phyloP scores from a whole-genome alignment of 2,888 invertebrate species.

The Pristionchus entomophagus region DNA sequence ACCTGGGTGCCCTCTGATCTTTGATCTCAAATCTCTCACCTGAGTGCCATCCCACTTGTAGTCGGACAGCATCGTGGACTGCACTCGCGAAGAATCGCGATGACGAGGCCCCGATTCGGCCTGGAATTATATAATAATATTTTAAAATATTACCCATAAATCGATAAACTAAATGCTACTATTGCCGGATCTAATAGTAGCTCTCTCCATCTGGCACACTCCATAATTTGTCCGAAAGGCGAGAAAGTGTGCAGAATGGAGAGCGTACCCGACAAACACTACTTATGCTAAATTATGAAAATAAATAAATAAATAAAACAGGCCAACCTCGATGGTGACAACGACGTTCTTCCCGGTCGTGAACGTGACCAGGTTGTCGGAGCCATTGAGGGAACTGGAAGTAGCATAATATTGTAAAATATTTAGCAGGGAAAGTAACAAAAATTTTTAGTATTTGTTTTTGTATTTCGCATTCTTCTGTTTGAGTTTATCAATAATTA shows the following conservation, averaged over 20 bases:
- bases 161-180: not conserved
- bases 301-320: not conserved
- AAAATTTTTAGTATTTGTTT: too few species aligned
- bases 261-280: too few species aligned
- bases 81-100: conserved; percentile 69
- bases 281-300: too few species aligned
- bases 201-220: too few species aligned
- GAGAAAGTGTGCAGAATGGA: too few species aligned
- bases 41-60: conserved; percentile 66
- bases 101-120: conserved; percentile 55
- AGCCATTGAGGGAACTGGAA: conserved; percentile 63
- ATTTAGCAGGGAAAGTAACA: not conserved
- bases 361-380: conserved; percentile 61
- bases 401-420: not conserved
- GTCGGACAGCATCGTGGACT: conserved; percentile 65
- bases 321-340: conserved; percentile 49
- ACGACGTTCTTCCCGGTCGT: conserved; percentile 67
- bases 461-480: too few species aligned
- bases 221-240: too few species aligned
- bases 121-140: conserved; percentile 10
- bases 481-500: too few species aligned
- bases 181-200: not conserved
- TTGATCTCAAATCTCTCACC: too few species aligned
- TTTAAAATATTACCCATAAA: not conserved
- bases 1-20: too few species aligned